Base-by-base conservation (phyloP, 2,888 invertebrate species). In the Chymomyza amoena region DNA sequence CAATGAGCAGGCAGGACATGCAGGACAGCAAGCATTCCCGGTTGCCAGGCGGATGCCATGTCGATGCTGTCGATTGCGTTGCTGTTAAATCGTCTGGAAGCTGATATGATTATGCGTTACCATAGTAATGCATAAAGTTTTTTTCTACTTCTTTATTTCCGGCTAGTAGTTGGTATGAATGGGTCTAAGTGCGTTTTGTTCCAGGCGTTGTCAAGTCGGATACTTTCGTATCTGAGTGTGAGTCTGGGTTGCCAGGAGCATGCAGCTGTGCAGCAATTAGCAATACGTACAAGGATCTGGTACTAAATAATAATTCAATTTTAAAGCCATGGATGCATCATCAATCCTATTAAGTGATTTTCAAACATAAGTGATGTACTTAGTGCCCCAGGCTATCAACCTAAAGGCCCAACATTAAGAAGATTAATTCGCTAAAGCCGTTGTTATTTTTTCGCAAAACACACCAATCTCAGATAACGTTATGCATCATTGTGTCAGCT, bases 41-140 rank as follows among this genome's bases (percentile, higher is more conserved):
- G 83, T 83, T 83, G 83, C 75, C 71, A 81, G 69, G 83, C 63
- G 72, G 77, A 81, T 77, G 70, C 60, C 60, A 72, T 61, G 77
- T 60, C 69, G 73, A 80, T 82, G 84, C 83, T 86, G 85, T 76
- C 77, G 75, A 20, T 32, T 36, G 28, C 52, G 56, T 56, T 16
- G 66, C 79, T 73, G 89, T 89, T 91, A 88, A 91, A 91, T 91
- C 91, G 91, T 84, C 87, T 82, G 89, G 91, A 91, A 91, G 86
- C 87, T 89, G 91, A 91, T 90, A 89, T 90, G 91, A 91, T 91
- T 91, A 91, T 89, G 88, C 73, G 79, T 83, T 73, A 45, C 73
- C 76, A 76, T 76, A 68, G 77, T 59, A 66, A 61, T 16, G 45
- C 20, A 61, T 7, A 32, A 5, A 59, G 9, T 67, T 75, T 64